These are phyloP conservation scores for Anas bahamensis DNA, from an alignment of 2,797 vertebrate genomes.

Conservation along the genomic window DNA sequence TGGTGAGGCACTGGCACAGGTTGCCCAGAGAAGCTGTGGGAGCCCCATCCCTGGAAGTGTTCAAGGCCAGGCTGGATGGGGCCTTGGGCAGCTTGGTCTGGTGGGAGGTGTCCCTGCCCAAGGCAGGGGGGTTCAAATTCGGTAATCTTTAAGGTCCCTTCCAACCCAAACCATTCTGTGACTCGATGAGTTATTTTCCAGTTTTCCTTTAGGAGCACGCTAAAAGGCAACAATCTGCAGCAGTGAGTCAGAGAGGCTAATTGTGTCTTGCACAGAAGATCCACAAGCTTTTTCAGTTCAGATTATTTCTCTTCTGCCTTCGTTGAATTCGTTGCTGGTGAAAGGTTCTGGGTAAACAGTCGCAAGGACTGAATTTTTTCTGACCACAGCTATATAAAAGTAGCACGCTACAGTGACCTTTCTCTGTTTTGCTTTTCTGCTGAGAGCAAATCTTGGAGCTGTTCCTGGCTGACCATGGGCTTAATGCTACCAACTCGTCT, in stretches of 20 bases:
- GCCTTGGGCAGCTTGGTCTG: too few relatives aligned
- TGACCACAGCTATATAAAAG: not conserved
- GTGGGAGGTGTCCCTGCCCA: too few relatives aligned
- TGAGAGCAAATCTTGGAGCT: not conserved
- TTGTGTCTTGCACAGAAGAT: not conserved
- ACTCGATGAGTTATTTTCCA: not conserved
- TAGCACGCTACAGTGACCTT: not conserved
- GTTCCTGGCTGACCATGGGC: not conserved
- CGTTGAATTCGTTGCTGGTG: not conserved
- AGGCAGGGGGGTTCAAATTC: too few relatives aligned
- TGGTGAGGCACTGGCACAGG: too few relatives aligned
- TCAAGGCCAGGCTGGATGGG: too few relatives aligned
- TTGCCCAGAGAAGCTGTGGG: too few relatives aligned
- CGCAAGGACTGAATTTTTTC: not conserved
- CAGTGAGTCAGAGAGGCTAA: not conserved
- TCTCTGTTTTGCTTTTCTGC: not conserved
- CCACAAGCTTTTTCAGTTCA: not conserved
- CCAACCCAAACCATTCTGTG: too few relatives aligned
- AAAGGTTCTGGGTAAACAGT: not conserved
- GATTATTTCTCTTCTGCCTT: not conserved
- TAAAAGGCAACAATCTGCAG: not conserved
- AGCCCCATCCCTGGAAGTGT: too few relatives aligned
- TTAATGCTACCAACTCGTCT: not conserved
- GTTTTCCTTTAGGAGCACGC: not conserved
- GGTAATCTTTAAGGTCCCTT: too few relatives aligned